A percentile compares a stretch with the other conserved stretches of the same genome.
These are phyloP conservation scores for Tapirus indicus DNA, from an alignment of 2,797 vertebrate species.

Conservation along the genomic window DNA sequence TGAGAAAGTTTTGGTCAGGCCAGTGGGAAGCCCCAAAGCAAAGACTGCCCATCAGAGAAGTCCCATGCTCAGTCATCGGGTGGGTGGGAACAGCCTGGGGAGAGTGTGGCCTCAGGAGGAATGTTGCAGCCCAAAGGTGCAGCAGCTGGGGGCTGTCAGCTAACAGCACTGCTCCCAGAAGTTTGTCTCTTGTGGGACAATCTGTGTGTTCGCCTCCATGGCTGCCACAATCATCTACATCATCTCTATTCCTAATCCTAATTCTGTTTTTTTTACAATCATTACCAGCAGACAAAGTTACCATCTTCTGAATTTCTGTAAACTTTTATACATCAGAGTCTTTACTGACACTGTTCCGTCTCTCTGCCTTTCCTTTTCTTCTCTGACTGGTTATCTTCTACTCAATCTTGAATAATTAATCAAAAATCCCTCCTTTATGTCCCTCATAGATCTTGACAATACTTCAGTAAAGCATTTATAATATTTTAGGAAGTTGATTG, in stretches of 20 bases:
- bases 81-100: background rate
- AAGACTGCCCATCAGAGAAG: background rate
- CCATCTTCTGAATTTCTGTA: constrained; percentile 18
- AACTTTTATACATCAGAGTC: background rate
- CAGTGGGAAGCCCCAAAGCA: background rate
- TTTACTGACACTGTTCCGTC: background rate
- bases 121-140: background rate
- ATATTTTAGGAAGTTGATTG: constrained; percentile 15
- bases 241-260: background rate
- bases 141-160: background rate
- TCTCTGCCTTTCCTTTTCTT: constrained; percentile 16
- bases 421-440: constrained; percentile 30
- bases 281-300: constrained; percentile 25
- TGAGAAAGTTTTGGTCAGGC: background rate
- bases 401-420: background rate
- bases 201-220: background rate
- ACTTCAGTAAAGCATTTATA: constrained; percentile 24
- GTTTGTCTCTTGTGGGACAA: background rate
- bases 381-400: background rate
- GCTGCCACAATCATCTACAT: background rate
- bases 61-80: background rate
- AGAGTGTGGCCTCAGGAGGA: background rate
- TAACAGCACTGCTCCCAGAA: background rate
- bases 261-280: background rate
- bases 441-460: background rate